Conservation (phyloP, 2,113 vertebrate species). For the Rissa tridactyla region DNA sequence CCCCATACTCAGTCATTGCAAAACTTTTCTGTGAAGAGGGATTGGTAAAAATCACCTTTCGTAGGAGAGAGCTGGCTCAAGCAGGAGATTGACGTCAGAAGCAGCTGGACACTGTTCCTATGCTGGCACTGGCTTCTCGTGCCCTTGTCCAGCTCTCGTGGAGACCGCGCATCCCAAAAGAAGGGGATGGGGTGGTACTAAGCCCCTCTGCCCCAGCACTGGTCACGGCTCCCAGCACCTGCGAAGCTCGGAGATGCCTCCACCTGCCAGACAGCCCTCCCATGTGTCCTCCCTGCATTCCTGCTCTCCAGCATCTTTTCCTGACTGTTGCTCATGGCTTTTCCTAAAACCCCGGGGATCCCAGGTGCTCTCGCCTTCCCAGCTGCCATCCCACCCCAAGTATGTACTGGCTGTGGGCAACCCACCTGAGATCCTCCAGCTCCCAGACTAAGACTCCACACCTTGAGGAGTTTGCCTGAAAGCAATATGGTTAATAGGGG, state of each 20-base stretch:
- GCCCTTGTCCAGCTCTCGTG: neutral
- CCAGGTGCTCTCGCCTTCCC: neutral
- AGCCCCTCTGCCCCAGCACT: neutral
- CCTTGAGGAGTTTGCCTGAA: neutral
- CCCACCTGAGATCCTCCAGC: neutral
- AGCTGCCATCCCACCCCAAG: neutral
- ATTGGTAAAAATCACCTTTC: neutral
- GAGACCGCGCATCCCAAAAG: neutral
- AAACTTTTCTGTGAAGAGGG: neutral
- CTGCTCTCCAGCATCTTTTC: neutral
- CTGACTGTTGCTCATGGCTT: rapidly evolving
- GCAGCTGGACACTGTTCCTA: rapidly evolving
- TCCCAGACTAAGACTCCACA: neutral
- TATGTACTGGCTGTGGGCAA: neutral
- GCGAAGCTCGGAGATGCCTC: rapidly evolving
- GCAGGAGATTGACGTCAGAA: neutral
- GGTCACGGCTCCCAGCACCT: neutral
- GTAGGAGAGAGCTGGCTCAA: neutral
- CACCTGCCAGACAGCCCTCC: neutral
- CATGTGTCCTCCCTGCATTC: rapidly evolving
- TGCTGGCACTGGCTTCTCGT: neutral
- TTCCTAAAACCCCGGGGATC: no score
- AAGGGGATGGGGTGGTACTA: neutral
- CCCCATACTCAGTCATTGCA: neutral
- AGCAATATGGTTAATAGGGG: rapidly evolving